Evolutionary conservation across 1,140 invertebrate species (phyloP), one percentile per base, ranked within the genome.

Genomic region (silkworm (Bombyx mori)): DNA sequence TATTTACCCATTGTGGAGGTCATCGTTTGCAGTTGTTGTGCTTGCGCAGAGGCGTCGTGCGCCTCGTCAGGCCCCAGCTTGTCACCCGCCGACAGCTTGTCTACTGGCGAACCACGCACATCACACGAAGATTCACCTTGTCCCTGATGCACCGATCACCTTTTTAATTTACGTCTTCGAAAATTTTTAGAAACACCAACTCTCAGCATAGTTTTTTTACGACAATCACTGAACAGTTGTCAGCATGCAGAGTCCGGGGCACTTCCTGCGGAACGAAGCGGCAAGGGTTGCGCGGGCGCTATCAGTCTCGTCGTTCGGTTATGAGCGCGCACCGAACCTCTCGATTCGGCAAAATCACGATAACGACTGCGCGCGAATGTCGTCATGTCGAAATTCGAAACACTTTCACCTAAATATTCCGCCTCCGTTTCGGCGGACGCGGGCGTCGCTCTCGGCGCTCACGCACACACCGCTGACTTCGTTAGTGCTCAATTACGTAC

Each of bases 321-420:
- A 64, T 69, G 72, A 73, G 77, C 75, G 71, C 68, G 76, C 71
- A 67, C 68, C 71, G 76, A 83, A 80, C 82, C 77, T 84, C 82
- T 85, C 69, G 82, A 80, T 87, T 87, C 82, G 84, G 82, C 84
- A 82, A 82, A 87, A 79, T 80, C 82, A 82, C 84, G 84, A 87
- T 87, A 87, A 87, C 82, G 80, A 86, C 83, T 86, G 83, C 76
- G 80, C 83, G 79, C 82, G 69, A 86, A 86, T 85, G 82, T 85
- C 79, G 83, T 85, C 82, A 86, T 82, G 83, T 76, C 83, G 83
- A 86, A 86, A 86, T 86, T 86, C 80, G 83, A 86, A 86, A 86
- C 79, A 86, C 83, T 86, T 86, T 86, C 83, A 86, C 83, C 83
- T 86, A 86, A 86, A 86, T 86, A 86, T 86, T 86, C 82, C 80